Evolutionary conservation across 1,140 invertebrate species (phyloP).

Genomic region (Drosophila sturtevanti): DNA sequence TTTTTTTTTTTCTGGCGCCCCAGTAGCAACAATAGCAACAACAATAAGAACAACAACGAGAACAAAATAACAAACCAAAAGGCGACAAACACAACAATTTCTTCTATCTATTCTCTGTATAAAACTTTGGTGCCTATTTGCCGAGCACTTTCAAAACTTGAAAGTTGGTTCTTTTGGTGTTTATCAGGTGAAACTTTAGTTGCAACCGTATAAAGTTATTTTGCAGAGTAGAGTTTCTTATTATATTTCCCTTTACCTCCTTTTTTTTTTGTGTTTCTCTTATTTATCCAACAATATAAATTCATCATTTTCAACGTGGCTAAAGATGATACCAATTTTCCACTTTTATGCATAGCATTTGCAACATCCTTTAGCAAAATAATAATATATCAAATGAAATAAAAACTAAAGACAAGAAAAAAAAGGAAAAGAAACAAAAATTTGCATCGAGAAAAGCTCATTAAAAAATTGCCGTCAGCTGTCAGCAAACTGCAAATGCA

Average conservation of each 20-base stretch:
- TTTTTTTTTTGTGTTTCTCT: slow-evolving; percentile 2
- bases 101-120: slow-evolving; percentile 7
- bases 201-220: slow-evolving; percentile 1
- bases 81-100: slow-evolving; percentile 29
- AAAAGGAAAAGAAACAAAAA: background rate
- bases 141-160: slow-evolving; percentile 16
- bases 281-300: background rate
- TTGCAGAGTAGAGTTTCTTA: background rate
- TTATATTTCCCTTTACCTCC: background rate
- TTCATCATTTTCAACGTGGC: background rate
- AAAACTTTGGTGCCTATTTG: slow-evolving; percentile 48
- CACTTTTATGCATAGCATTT: background rate
- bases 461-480: slow-evolving; percentile 8
- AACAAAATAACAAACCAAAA: slow-evolving; percentile 8
- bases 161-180: background rate
- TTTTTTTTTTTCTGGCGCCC: slow-evolving; percentile 45
- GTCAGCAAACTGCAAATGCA: background rate
- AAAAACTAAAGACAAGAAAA: background rate
- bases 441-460: slow-evolving; percentile 1
- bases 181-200: slow-evolving; percentile 27
- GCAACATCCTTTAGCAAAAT: background rate
- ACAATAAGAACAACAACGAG: slow-evolving; percentile 13
- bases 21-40: slow-evolving; percentile 29
- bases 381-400: background rate
- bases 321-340: background rate